Percentiles rank a stretch among this genome's conserved stretches.
Evolutionary conservation across 2,888 invertebrate genomes (phyloP).

Genomic region (Folsomia candida): DNA sequence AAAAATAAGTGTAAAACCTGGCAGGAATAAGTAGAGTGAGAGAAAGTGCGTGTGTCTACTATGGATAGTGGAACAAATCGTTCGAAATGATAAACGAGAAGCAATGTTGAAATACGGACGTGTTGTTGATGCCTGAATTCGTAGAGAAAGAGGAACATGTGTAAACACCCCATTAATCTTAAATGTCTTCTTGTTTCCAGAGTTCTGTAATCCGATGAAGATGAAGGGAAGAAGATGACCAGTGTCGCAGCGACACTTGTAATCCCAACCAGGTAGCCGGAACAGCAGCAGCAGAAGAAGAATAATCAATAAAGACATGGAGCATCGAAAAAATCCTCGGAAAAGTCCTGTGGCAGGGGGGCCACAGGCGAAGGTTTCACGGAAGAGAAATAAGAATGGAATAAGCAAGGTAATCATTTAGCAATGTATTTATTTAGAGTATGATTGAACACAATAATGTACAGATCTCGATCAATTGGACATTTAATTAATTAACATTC

Average conservation of each 20-base stretch:
- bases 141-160: too few relatives aligned
- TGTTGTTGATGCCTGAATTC: not conserved
- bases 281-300: too few relatives aligned
- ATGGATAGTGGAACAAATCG: too few relatives aligned
- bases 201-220: not conserved
- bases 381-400: slow-evolving; percentile 50
- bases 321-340: slow-evolving; percentile 41
- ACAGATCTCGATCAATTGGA: too few relatives aligned
- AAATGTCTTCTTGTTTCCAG: not conserved
- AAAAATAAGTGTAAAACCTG: too few relatives aligned
- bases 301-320: slow-evolving; percentile 27
- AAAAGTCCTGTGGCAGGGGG: slow-evolving; percentile 49
- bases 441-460: too few relatives aligned
- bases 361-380: slow-evolving; percentile 43
- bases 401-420: slow-evolving; percentile 48
- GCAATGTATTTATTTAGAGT: too few relatives aligned
- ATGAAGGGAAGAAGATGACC: slow-evolving; percentile 2
- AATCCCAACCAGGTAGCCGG: slow-evolving; percentile 6
- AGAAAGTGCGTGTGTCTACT: too few relatives aligned
- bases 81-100: too few relatives aligned
- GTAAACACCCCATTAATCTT: too few relatives aligned
- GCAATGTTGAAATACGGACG: not conserved
- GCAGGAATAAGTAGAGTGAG: too few relatives aligned
- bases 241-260: slow-evolving; percentile 12
- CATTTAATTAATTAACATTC: too few relatives aligned